Evolutionary conservation across 2,888 invertebrate species (phyloP).

Genomic region (Dusona sp.): DNA sequence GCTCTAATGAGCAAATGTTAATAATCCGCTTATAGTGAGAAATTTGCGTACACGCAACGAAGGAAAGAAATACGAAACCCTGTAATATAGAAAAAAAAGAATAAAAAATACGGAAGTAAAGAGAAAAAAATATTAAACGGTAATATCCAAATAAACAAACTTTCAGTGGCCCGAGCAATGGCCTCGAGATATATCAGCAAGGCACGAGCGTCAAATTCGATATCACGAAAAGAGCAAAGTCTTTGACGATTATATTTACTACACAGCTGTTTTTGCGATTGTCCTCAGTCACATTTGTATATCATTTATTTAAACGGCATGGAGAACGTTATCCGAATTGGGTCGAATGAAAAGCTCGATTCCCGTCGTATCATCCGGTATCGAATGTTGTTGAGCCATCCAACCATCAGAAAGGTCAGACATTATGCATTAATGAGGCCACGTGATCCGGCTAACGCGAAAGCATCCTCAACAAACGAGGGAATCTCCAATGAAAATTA

Average conservation of each 20-base stretch:
- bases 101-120: neutral
- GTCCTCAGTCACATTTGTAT: neutral
- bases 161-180: slow-evolving; percentile 23
- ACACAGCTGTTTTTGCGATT: slow-evolving; percentile 4
- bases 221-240: slow-evolving; percentile 55
- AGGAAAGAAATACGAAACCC: neutral
- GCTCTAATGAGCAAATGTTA: slow-evolving; percentile 6
- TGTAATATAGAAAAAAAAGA: neutral
- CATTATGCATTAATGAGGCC: slow-evolving; percentile 50
- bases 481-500: slow-evolving; percentile 58
- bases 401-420: slow-evolving; percentile 44
- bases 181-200: slow-evolving; percentile 21
- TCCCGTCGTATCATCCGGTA: slow-evolving; percentile 33
- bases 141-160: slow-evolving; percentile 28
- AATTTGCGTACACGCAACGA: neutral
- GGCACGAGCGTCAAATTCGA: slow-evolving; percentile 36
- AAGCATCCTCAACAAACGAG: slow-evolving; percentile 24
- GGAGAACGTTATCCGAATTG: slow-evolving; percentile 45
- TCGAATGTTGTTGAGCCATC: slow-evolving; percentile 53
- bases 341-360: slow-evolving; percentile 50
- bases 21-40: slow-evolving; percentile 1
- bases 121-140: slow-evolving; percentile 16
- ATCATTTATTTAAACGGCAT: slow-evolving; percentile 3
- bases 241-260: slow-evolving; percentile 39
- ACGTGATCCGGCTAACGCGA: slow-evolving; percentile 40